These are phyloP conservation scores for Colletes latitarsis DNA, from an alignment of 1,140 invertebrate species.

Conservation along the genomic window DNA sequence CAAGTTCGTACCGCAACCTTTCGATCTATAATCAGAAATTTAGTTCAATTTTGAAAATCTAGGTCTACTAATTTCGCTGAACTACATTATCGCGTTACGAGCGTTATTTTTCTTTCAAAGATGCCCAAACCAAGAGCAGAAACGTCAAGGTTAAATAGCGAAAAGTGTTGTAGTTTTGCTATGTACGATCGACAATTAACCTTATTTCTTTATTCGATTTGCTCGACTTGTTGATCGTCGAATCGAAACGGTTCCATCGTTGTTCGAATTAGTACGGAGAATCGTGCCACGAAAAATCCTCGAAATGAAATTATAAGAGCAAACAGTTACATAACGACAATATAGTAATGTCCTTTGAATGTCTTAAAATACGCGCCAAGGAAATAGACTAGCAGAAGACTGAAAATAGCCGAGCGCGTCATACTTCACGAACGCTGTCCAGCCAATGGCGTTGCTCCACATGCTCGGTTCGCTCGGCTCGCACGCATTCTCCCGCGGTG, in stretches of 20 bases:
- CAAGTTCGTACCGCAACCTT: too few relatives aligned
- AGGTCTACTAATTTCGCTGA: too few relatives aligned
- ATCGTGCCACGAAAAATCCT: too few relatives aligned
- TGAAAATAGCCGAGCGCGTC: conserved; percentile 77
- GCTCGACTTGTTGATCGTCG: background rate
- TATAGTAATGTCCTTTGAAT: conserved; percentile 73
- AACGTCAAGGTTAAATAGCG: too few relatives aligned
- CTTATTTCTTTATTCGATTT: too few relatives aligned
- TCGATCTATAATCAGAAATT: too few relatives aligned
- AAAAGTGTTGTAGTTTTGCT: too few relatives aligned
- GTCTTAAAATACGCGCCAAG: conserved; percentile 81
- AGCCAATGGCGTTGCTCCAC: conserved; percentile 79
- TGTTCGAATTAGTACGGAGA: background rate
- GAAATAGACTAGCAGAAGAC: conserved; percentile 78
- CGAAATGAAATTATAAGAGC: conserved; percentile 66
- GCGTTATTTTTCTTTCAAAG: too few relatives aligned
- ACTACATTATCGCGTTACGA: too few relatives aligned
- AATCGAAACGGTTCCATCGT: background rate
- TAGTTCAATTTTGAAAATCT: too few relatives aligned
- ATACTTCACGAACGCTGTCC: conserved; percentile 58
- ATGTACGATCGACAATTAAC: too few relatives aligned
- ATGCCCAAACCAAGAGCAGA: too few relatives aligned
- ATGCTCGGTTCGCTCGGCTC: conserved; percentile 68
- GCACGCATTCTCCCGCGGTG: conserved; percentile 23
- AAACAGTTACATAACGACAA: conserved; percentile 62